Evolutionary conservation across 2,888 invertebrate genomes (phyloP).

Genomic region (Lochmaea capreae): DNA sequence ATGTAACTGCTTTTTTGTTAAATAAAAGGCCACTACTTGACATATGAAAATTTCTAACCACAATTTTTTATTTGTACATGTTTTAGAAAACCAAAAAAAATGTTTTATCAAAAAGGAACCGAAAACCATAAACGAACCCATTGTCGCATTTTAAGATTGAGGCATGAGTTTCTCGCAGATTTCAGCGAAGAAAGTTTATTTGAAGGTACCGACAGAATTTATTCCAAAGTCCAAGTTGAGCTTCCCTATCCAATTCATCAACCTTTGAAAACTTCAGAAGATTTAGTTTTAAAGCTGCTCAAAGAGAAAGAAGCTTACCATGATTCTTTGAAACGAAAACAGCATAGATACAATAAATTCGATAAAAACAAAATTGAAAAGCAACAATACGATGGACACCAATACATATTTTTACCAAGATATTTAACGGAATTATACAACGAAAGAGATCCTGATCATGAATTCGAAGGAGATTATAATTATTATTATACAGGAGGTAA

Average conservation of each 20-base stretch:
- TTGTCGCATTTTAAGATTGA: slow-evolving; percentile 23
- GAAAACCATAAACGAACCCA: not conserved
- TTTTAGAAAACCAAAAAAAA: not conserved
- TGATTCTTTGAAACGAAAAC: slow-evolving; percentile 32
- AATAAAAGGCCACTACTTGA: not conserved
- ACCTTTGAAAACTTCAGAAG: slow-evolving; percentile 37
- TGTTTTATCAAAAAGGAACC: slow-evolving; percentile 8
- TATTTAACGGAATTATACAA: slow-evolving; percentile 47
- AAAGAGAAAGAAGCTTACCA: slow-evolving; percentile 39
- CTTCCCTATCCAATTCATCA: slow-evolving; percentile 48
- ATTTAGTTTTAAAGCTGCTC: slow-evolving; percentile 38
- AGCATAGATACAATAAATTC: slow-evolving; percentile 25
- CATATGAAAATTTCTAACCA: not conserved
- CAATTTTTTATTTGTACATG: not conserved
- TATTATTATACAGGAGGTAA: slow-evolving; percentile 48
- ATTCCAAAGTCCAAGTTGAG: slow-evolving; percentile 36
- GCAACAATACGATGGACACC: slow-evolving; percentile 26
- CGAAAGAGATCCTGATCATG: slow-evolving; percentile 42
- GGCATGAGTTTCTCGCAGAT: slow-evolving; percentile 46
- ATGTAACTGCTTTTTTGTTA: not conserved
- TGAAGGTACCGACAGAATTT: slow-evolving; percentile 43
- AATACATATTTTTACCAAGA: slow-evolving; percentile 44
- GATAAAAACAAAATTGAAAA: slow-evolving; percentile 39
- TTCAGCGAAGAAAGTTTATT: slow-evolving; percentile 46
- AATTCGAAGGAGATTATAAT: slow-evolving; percentile 47